Evolutionary conservation across 2,888 invertebrate genomes (phyloP).

Genomic region (Drosophila mettleri): DNA sequence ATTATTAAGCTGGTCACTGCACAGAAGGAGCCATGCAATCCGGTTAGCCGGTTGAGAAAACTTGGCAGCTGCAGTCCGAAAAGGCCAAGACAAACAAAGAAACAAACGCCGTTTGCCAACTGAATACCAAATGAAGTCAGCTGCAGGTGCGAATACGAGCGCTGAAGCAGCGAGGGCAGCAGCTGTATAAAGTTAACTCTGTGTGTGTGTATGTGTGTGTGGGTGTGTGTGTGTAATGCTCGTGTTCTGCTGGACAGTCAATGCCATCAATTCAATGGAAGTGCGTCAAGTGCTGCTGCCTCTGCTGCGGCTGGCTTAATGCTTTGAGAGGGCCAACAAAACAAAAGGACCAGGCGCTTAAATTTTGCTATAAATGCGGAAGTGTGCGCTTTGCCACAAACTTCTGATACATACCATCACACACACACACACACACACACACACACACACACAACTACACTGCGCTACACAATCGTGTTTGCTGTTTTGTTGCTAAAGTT

Average conservation of each 20-base stretch:
- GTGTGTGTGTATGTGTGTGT: slow-evolving; percentile 3
- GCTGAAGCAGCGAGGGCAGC: neutral
- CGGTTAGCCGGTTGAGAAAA: slow-evolving; percentile 30
- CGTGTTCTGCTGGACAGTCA: slow-evolving; percentile 22
- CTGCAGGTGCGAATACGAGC: slow-evolving; percentile 17
- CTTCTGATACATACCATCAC: slow-evolving; percentile 44
- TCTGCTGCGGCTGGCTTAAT: slow-evolving; percentile 49
- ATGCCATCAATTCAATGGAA: slow-evolving; percentile 54
- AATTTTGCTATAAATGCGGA: slow-evolving; percentile 73
- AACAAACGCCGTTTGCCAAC: slow-evolving; percentile 44
- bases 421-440: slow-evolving; percentile 12
- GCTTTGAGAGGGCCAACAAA: slow-evolving; percentile 46
- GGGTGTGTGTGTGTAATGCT: slow-evolving; percentile 6
- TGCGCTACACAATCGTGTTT: slow-evolving; percentile 24
- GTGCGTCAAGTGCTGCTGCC: slow-evolving; percentile 42
- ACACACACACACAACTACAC: slow-evolving; percentile 7
- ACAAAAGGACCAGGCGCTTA: slow-evolving; percentile 60
- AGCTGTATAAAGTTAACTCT: neutral
- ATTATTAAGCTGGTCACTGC: slow-evolving; percentile 44
- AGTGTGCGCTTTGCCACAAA: slow-evolving; percentile 58
- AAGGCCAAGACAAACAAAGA: slow-evolving; percentile 35
- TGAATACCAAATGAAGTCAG: slow-evolving; percentile 61
- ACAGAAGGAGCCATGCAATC: neutral
- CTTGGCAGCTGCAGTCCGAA: slow-evolving; percentile 33
- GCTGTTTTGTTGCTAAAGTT: slow-evolving; percentile 65